Evolutionary conservation across 2,113 vertebrate species (phyloP).

Genomic region (Ursus arctos): DNA sequence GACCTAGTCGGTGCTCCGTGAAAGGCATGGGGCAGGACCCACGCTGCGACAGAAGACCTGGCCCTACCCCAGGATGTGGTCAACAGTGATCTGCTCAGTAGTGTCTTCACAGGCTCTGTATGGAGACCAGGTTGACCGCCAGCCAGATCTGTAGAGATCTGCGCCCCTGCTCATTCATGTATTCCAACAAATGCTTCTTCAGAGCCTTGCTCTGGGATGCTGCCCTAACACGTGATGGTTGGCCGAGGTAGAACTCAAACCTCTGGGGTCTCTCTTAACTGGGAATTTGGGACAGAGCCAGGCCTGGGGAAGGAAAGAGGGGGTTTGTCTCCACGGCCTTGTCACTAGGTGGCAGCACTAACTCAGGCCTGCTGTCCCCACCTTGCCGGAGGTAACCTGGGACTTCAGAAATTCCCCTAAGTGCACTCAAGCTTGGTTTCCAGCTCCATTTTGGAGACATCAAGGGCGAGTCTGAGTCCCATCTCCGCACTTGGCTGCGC

Average conservation of each 20-base stretch:
- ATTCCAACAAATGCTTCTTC: not conserved
- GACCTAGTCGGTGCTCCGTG: not conserved
- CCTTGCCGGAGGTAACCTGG: accelerated
- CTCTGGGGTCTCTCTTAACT: not conserved
- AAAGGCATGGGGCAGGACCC: not conserved
- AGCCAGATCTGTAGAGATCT: not conserved
- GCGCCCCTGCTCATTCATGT: not conserved
- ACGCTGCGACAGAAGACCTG: not conserved
- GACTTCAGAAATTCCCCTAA: not conserved
- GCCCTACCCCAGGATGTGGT: not conserved
- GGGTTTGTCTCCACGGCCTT: not conserved
- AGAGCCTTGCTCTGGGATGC: not conserved
- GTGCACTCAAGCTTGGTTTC: accelerated
- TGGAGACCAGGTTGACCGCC: not conserved
- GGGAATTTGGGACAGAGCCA: not conserved
- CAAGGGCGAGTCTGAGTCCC: not conserved
- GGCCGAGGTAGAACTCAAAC: not conserved
- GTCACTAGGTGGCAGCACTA: constrained; percentile 78
- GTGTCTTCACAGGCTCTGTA: not conserved
- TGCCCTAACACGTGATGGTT: not conserved
- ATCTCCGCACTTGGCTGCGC: not conserved
- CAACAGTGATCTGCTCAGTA: not conserved
- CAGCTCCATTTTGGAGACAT: not conserved
- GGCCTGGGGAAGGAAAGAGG: not conserved
- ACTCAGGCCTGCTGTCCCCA: not conserved